Evolutionary conservation across 2,888 invertebrate species (phyloP), one percentile per base, ranked within the genome.

Genomic region (Aplocera efformata): DNA sequence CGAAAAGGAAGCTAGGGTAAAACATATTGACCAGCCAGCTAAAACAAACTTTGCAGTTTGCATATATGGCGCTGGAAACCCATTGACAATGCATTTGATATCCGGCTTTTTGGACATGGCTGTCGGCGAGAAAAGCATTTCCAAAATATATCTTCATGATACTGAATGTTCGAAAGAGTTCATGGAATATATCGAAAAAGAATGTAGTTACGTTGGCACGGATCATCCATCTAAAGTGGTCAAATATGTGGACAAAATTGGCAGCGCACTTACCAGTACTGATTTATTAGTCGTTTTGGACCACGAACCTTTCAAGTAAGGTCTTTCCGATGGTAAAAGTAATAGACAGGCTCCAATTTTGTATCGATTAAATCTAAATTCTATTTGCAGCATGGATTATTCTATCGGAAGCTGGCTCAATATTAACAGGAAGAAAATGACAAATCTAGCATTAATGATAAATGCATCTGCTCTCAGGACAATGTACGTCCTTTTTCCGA

Each of bases 221-320:
- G 58, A 69, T 41, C 48, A 66, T 48, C 58, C 76, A 5, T 58
- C 63, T 11, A 82, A 68, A 64, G 67, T 79, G 8, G 77, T 85
- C 0, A 78, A 75, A 66, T 67, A 78, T 39, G 70, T 88, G 7
- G 65, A 78, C 1, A 82, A 73, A 63, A 63, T 90, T 53, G 81
- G 88, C 10, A 61, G 79, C 10, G 90, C 83, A 9, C 65, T 91
- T 3, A 69, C 76, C 6, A 62, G 81, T 40, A 79, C 86, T 9
- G 89, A 91, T 63, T 60, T 91, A 40, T 58, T 91, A 6, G 88
- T 91, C 34, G 61, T 90, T 32, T 53, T 90, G 31, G 89, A 90
- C 51, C 83, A 90, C 62, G 72, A 67, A 24, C 75, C 77, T 20
- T 79, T 74, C 44, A 48, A 69, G 81, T 84, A 67, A 69, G 72